These are phyloP conservation scores for Aphis craccivora DNA, from an alignment of 1,140 invertebrate genomes.

Conservation along the genomic window DNA sequence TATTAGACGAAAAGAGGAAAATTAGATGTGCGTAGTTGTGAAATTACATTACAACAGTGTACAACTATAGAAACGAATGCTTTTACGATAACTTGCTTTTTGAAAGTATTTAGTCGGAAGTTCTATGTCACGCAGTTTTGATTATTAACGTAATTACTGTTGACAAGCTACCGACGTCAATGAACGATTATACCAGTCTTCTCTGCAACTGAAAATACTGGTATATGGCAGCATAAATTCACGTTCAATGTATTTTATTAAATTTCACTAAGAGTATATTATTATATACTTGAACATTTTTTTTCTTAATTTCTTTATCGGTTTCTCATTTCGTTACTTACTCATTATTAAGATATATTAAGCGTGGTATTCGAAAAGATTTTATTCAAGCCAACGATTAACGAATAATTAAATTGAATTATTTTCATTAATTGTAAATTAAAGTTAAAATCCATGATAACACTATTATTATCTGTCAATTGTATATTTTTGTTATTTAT, in stretches of 20 bases:
- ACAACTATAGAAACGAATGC: background rate
- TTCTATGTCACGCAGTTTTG: background rate
- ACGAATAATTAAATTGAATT: no score
- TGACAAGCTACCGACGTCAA: background rate
- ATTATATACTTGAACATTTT: background rate
- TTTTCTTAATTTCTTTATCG: background rate
- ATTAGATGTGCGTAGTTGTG: background rate
- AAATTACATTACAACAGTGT: background rate
- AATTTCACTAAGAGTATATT: background rate
- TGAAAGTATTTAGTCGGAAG: background rate
- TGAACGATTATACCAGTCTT: background rate
- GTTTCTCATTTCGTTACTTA: background rate
- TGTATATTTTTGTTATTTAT: background rate
- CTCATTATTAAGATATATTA: background rate
- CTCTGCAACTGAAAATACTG: background rate
- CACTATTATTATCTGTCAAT: background rate
- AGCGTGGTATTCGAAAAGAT: background rate
- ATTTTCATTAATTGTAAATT: background rate
- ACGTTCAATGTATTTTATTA: background rate
- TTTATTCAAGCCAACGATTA: background rate
- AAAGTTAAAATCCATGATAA: background rate
- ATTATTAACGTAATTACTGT: slow-evolving; percentile 2
- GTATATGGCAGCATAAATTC: background rate
- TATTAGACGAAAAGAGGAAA: background rate
- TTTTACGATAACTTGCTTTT: background rate